Evolutionary conservation across 92 coral and sea anemone genomes (phyloP), one percentile per base, ranked within the genome.

Genomic region (Bergia sp.): DNA sequence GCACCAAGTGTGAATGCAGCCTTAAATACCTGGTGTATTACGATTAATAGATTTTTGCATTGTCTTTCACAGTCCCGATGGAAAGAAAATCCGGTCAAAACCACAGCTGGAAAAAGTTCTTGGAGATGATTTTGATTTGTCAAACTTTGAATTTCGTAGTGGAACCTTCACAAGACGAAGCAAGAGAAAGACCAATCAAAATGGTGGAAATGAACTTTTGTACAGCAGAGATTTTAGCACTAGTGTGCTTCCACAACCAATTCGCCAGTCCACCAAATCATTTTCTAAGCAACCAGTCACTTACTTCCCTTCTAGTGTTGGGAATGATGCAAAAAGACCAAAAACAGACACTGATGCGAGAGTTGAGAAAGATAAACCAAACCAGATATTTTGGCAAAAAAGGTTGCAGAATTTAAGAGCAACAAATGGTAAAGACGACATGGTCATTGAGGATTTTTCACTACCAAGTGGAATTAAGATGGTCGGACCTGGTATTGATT

Each of bases 351-450:
- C 77, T 38, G 93, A 88, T 42, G 61, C 92, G 20, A 92, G 92
- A 82, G 90, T 93, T 67, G 92, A 92, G 61, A 92, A 93, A 80
- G 97, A 96, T 6, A 94, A 92, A 82, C 99, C 99, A 49, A 91
- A 92, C 65, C 98, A 96, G 82, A 86, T 97, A 84, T 97, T 97
- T 88, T 97, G 99, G 99, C 94, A 95, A 86, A 97, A 97, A 88
- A 91, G 99, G 57, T 85, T 97, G 39, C 98, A 97, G 89, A 96
- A 96, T 43, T 79, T 93, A 40, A 82, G 91, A 84, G 93, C 94
- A 7, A 94, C 95, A 9, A 92, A 94, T 88, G 95, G 93, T 36
- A 23, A 80, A 61, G 95, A 97, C 89, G 93, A 92, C 38, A 93
- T 86, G 18, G 76, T 88, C n/a, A 82, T 97, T 16, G 95, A 94